Evolutionary conservation across 1,140 invertebrate species (phyloP).

Genomic region (Platyura marginata): DNA sequence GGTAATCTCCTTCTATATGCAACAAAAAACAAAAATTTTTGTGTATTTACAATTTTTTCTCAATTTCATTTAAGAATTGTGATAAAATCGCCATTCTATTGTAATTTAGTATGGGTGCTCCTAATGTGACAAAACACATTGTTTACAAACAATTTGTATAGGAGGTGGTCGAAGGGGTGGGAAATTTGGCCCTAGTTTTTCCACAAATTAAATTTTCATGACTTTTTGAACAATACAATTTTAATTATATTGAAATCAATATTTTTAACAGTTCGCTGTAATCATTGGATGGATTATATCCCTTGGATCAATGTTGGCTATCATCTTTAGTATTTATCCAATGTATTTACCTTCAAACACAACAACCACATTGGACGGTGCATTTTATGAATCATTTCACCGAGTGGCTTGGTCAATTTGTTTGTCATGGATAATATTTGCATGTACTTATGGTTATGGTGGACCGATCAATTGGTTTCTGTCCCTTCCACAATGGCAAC

Average conservation of each 20-base stretch:
- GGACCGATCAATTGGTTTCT: constrained; percentile 31
- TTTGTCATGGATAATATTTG: constrained; percentile 47
- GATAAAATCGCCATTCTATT: too few relatives aligned
- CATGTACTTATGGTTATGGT: constrained; percentile 41
- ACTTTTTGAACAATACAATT: too few relatives aligned
- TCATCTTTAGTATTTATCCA: constrained; percentile 14
- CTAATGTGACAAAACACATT: too few relatives aligned
- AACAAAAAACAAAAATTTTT: too few relatives aligned
- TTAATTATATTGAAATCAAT: too few relatives aligned
- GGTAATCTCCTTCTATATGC: too few relatives aligned
- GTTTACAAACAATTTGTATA: too few relatives aligned
- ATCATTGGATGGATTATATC: constrained; percentile 9
- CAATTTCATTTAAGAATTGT: too few relatives aligned
- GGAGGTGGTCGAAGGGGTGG: too few relatives aligned
- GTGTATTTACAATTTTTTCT: too few relatives aligned
- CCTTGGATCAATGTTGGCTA: constrained; percentile 12
- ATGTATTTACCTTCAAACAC: constrained; percentile 10
- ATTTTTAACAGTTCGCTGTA: background rate
- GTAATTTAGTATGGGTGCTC: too few relatives aligned
- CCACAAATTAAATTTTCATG: too few relatives aligned
- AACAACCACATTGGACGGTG: constrained; percentile 21
- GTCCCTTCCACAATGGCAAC: constrained; percentile 27
- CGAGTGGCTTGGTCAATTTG: constrained; percentile 37
- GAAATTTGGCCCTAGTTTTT: background rate
- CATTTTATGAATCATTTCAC: constrained; percentile 39